Evolutionary conservation across 2,888 invertebrate genomes (phyloP).

Genomic region (Nephrotoma flavescens): DNA sequence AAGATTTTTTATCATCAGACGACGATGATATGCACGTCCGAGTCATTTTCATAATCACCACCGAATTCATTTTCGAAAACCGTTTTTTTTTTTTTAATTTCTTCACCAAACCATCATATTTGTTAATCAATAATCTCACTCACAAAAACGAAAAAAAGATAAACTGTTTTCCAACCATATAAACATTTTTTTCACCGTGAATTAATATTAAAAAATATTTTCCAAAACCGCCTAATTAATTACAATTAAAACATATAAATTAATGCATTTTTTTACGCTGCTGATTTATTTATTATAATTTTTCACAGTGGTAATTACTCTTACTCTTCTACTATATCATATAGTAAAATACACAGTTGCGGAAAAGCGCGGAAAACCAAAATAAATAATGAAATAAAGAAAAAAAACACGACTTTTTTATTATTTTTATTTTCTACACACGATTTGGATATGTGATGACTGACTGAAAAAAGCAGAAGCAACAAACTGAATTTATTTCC

Average conservation of each 20-base stretch:
- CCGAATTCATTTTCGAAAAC: not conserved
- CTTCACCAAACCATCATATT: not conserved
- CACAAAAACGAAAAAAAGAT: not conserved
- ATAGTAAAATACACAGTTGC: not conserved
- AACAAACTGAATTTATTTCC: not conserved
- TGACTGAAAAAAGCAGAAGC: not conserved
- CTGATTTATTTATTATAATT: not conserved
- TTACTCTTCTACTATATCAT: not conserved
- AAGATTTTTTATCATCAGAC: not conserved
- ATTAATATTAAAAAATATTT: not conserved
- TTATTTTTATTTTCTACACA: not conserved
- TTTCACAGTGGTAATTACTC: not conserved
- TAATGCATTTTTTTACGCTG: not conserved
- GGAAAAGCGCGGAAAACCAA: not conserved
- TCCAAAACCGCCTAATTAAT: not conserved
- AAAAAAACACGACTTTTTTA: not conserved
- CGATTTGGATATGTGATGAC: not conserved
- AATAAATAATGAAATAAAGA: not conserved
- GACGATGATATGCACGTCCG: not conserved
- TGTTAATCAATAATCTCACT: not conserved
- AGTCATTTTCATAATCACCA: not conserved
- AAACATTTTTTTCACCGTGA: not conserved
- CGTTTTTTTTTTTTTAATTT: not conserved
- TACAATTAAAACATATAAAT: not conserved
- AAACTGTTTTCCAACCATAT: not conserved